phyloP scores from a whole-genome alignment of 2,888 invertebrate species.

The Bombylius major region DNA sequence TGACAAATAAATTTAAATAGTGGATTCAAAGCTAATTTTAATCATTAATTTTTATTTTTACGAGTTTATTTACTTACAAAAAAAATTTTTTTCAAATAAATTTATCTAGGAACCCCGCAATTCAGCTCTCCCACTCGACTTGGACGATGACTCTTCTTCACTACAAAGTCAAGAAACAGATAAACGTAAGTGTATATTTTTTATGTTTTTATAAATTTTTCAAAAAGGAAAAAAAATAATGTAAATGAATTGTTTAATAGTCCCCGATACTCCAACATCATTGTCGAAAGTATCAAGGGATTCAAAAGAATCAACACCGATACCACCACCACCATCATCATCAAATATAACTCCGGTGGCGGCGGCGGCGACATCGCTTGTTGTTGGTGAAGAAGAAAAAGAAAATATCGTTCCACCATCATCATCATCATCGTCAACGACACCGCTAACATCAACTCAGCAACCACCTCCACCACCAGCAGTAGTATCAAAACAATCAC shows the following conservation, averaged over 20 bases:
- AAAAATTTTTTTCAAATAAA: conserved; percentile 16
- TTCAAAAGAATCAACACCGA: conserved; percentile 32
- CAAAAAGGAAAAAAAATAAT: not conserved
- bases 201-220: not conserved
- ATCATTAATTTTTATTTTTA: not conserved
- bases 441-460: conserved; percentile 9
- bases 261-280: conserved; percentile 37
- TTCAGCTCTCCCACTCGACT: conserved; percentile 77
- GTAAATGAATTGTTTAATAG: conserved; percentile 15
- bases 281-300: conserved; percentile 29
- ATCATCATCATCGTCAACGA: conserved; percentile 13
- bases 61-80: not conserved
- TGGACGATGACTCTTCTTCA: conserved; percentile 84
- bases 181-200: conserved; percentile 39
- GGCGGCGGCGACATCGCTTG: conserved; percentile 19
- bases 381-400: conserved; percentile 28
- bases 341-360: conserved; percentile 5
- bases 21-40: too few species aligned
- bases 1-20: too few species aligned
- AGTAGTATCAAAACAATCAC: conserved; percentile 16
- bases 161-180: conserved; percentile 73
- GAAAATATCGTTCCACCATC: conserved; percentile 8
- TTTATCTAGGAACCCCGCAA: conserved; percentile 66
- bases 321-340: conserved; percentile 18
- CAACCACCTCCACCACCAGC: conserved; percentile 17